Percentiles rank a stretch among this genome's conserved stretches.
Conservation (phyloP, 2,888 invertebrate species). For the Acleris cristana region DNA sequence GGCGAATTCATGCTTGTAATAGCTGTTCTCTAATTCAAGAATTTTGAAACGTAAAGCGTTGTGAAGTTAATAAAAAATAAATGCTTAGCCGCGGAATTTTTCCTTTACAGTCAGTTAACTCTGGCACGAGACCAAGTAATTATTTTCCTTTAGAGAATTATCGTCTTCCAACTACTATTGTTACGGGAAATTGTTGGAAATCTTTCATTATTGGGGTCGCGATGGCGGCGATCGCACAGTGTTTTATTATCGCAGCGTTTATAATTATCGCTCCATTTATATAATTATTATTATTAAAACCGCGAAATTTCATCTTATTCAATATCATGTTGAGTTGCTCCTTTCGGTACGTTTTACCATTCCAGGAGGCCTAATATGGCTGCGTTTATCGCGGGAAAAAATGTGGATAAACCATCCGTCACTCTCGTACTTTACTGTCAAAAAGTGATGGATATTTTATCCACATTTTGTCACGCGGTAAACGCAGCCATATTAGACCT, state of each 20-base stretch:
- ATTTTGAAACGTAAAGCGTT: background rate
- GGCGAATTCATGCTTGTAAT: background rate
- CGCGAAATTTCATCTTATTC: too few relatives aligned
- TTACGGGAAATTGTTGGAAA: slow-evolving; percentile 36
- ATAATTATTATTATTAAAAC: too few relatives aligned
- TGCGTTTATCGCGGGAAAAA: too few relatives aligned
- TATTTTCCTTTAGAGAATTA: slow-evolving; percentile 36
- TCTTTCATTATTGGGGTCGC: slow-evolving; percentile 31
- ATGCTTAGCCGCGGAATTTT: slow-evolving; percentile 19
- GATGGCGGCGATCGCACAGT: background rate
- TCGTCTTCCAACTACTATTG: slow-evolving; percentile 33
- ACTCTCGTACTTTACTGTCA: too few relatives aligned
- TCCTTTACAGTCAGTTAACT: slow-evolving; percentile 16
- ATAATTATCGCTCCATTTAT: background rate
- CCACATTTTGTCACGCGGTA: too few relatives aligned
- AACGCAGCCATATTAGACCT: too few relatives aligned
- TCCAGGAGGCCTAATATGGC: too few relatives aligned
- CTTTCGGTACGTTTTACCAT: too few relatives aligned
- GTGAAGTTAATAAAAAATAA: slow-evolving; percentile 1
- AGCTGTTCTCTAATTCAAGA: too few relatives aligned
- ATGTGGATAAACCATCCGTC: too few relatives aligned
- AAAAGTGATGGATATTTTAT: too few relatives aligned
- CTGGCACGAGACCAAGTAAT: slow-evolving; percentile 35
- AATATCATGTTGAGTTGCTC: too few relatives aligned
- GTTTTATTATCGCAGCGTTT: slow-evolving; percentile 13